A percentile compares a stretch with the other conserved stretches of the same genome.
phyloP scores from a whole-genome alignment of 2,888 invertebrate species.

The Poecilus cupreus region DNA sequence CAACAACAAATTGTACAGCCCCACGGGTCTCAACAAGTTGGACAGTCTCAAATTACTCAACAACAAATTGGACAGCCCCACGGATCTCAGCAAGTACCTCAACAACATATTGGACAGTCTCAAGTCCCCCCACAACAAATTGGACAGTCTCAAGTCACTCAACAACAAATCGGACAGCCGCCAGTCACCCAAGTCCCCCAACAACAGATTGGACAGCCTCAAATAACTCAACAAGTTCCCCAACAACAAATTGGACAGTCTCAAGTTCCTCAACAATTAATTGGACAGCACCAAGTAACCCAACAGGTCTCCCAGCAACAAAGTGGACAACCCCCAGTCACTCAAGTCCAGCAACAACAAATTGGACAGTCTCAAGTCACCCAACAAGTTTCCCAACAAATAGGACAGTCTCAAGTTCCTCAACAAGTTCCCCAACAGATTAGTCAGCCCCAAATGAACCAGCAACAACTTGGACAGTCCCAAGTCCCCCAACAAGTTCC shows the following conservation, averaged over 20 bases:
- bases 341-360: slow-evolving; percentile 45
- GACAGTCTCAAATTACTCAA: slow-evolving; percentile 11
- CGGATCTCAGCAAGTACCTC: neutral
- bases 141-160: neutral
- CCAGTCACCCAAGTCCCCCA: slow-evolving; percentile 54
- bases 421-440: slow-evolving; percentile 46
- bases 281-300: slow-evolving; percentile 52
- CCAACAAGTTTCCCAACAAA: neutral
- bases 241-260: slow-evolving; percentile 48
- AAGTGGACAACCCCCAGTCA: slow-evolving; percentile 7
- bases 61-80: slow-evolving; percentile 44
- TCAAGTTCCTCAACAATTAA: slow-evolving; percentile 53
- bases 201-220: slow-evolving; percentile 7
- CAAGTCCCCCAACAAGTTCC: slow-evolving; percentile 38
- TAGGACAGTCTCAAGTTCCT: neutral
- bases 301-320: slow-evolving; percentile 31
- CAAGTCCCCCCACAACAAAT: neutral
- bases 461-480: neutral
- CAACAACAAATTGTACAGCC: neutral
- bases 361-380: neutral
- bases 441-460: neutral
- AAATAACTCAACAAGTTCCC: neutral
- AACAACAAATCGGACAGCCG: slow-evolving; percentile 33
- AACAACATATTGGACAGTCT: neutral
- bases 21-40: neutral